Percentiles rank a stretch among this genome's conserved stretches.
Conservation (phyloP, 2,888 invertebrate genomes). For the Eutolmus rufibarbis region DNA sequence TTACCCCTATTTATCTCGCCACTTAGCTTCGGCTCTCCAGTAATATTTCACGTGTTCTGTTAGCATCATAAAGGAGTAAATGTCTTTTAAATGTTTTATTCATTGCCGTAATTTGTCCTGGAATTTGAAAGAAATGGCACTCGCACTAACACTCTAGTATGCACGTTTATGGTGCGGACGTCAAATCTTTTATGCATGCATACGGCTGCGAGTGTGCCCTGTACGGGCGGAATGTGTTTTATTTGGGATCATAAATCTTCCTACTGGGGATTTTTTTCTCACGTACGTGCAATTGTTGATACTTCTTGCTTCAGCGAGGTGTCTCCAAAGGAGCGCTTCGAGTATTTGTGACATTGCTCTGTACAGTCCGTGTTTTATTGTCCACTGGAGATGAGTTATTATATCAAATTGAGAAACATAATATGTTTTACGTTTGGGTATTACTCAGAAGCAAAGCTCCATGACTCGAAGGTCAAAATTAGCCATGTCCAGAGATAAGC, state of each 20-base stretch:
- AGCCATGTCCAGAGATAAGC: neutral
- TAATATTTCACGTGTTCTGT: constrained; percentile 31
- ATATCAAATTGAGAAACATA: constrained; percentile 31
- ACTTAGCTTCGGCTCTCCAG: neutral
- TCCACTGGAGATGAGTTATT: constrained; percentile 36
- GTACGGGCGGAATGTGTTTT: constrained; percentile 18
- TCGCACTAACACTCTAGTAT: constrained; percentile 41
- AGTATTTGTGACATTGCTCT: neutral
- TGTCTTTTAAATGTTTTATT: constrained; percentile 49
- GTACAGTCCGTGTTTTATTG: constrained; percentile 13
- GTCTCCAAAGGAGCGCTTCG: constrained; percentile 13
- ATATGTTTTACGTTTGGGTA: constrained; percentile 7
- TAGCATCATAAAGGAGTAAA: constrained; percentile 46
- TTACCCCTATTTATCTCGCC: constrained; percentile 39
- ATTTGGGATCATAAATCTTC: constrained; percentile 42
- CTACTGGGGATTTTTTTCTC: constrained; percentile 34
- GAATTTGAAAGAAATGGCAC: constrained; percentile 39
- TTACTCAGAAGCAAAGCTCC: neutral
- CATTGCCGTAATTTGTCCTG: constrained; percentile 48
- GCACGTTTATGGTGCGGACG: constrained; percentile 43
- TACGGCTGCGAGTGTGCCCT: constrained; percentile 7
- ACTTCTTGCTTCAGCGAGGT: constrained; percentile 24
- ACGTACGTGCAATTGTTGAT: constrained; percentile 39
- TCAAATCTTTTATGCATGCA: constrained; percentile 45
- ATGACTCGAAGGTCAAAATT: neutral